These are phyloP conservation scores for Sussaba pulchella DNA, from an alignment of 2,888 invertebrate species.

Conservation along the genomic window DNA sequence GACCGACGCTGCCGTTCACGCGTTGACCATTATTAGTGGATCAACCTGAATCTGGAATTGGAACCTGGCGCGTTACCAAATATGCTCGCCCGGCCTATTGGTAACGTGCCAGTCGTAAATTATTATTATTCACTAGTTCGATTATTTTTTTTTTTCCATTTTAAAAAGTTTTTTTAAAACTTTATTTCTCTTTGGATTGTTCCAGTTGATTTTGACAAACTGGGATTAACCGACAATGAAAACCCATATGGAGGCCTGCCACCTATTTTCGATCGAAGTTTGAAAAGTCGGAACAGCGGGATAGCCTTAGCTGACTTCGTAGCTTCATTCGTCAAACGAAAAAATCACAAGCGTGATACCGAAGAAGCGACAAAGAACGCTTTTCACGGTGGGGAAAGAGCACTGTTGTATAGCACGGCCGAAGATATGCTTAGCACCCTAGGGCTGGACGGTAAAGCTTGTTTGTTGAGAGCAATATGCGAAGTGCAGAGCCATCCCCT, in stretches of 20 bases:
- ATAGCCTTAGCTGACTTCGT: slow-evolving; percentile 90
- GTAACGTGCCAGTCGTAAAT: too few relatives aligned
- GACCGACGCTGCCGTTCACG: too few relatives aligned
- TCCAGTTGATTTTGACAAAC: slow-evolving; percentile 93
- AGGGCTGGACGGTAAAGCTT: slow-evolving; percentile 93
- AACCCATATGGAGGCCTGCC: slow-evolving; percentile 94
- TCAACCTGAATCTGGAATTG: too few relatives aligned
- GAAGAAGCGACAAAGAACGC: slow-evolving; percentile 85
- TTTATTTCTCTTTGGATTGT: slow-evolving; percentile 2
- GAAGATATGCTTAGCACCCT: slow-evolving; percentile 93
- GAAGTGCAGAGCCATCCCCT: slow-evolving; percentile 93
- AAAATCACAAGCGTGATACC: slow-evolving; percentile 85
- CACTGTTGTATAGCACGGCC: slow-evolving; percentile 90
- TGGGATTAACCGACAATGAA: slow-evolving; percentile 95
- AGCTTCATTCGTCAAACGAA: slow-evolving; percentile 88
- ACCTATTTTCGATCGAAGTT: slow-evolving; percentile 90
- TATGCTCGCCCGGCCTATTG: too few relatives aligned
- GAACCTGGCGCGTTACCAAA: too few relatives aligned
- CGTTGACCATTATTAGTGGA: not conserved
- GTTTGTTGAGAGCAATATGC: slow-evolving; percentile 92
- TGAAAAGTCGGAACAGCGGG: slow-evolving; percentile 90
- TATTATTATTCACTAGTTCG: too few relatives aligned
- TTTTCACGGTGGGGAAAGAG: slow-evolving; percentile 94
- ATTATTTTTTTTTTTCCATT: not conserved
- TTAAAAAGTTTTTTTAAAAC: too few relatives aligned